Evolutionary conservation across 2,797 vertebrate genomes (phyloP).

Genomic region (Syncerus caffer): DNA sequence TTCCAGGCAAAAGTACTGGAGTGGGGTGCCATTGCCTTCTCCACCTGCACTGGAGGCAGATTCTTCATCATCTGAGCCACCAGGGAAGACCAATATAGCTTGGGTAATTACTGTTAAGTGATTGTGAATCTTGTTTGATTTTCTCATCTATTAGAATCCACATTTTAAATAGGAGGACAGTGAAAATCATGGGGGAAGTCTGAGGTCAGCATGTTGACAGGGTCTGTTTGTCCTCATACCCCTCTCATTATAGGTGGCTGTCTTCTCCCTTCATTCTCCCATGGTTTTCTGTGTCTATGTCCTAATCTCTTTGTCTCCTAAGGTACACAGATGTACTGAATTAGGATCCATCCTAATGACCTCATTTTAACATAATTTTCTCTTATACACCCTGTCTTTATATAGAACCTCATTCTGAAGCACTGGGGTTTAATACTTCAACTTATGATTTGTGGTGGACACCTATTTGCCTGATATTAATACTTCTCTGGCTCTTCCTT

Average conservation of each 20-base stretch:
- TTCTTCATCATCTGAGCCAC: neutral
- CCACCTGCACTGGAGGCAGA: neutral
- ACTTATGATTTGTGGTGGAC: neutral
- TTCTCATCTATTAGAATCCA: neutral
- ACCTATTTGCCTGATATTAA: neutral
- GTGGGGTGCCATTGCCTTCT: too few relatives aligned
- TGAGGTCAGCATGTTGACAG: neutral
- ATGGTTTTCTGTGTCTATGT: neutral
- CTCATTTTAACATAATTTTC: neutral
- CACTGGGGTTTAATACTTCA: neutral
- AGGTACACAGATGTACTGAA: neutral
- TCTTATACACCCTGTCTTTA: neutral
- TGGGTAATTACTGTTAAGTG: neutral
- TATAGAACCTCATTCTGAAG: neutral
- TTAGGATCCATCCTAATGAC: neutral
- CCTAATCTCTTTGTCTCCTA: neutral
- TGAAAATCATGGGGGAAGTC: neutral
- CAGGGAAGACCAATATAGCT: neutral
- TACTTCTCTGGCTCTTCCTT: neutral
- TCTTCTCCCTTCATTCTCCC: neutral
- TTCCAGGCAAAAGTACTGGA: too few relatives aligned
- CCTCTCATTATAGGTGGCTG: neutral
- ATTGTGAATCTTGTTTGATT: neutral
- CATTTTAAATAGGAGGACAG: neutral
- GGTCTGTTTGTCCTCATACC: neutral